A percentile compares a stretch with the other conserved stretches of the same genome.
phyloP scores from a whole-genome alignment of 30 jellyfish, hydroid and myxozoan genomes.

The Sanderia malayensis region DNA sequence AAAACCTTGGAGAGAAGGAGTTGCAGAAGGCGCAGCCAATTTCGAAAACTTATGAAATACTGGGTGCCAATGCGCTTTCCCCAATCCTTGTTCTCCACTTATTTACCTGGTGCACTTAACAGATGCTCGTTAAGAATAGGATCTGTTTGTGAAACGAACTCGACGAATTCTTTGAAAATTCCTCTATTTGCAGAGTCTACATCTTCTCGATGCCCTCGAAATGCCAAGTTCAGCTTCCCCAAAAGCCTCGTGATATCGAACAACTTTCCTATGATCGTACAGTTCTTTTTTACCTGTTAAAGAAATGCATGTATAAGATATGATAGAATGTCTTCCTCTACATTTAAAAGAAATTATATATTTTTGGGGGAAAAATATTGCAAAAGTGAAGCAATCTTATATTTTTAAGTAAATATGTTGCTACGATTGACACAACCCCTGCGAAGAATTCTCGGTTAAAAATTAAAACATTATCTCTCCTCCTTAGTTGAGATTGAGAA shows the following conservation, averaged over 20 bases:
- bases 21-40: not conserved
- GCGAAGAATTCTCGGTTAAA: not conserved
- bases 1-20: not conserved
- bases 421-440: not conserved
- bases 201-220: slow-evolving; percentile 37
- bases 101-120: not conserved
- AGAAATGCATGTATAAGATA: no score
- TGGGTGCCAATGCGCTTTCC: not conserved
- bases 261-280: slow-evolving; percentile 2
- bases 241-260: slow-evolving; percentile 9
- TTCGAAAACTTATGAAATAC: not conserved
- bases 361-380: not conserved
- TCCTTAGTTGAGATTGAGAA: no score
- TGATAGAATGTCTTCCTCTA: not conserved
- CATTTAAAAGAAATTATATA: not conserved
- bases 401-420: not conserved
- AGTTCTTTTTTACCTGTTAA: slow-evolving; percentile 6
- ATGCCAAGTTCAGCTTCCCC: slow-evolving; percentile 26
- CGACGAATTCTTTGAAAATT: slow-evolving; percentile 22
- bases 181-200: slow-evolving; percentile 38
- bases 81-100: not conserved
- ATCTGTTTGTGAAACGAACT: slow-evolving; percentile 25
- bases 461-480: not conserved
- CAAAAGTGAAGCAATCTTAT: not conserved
- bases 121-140: slow-evolving; percentile 6